Percentiles rank a stretch among this genome's conserved stretches.
Conservation (phyloP, 2,888 invertebrate genomes). For the Steromphala cineraria region DNA sequence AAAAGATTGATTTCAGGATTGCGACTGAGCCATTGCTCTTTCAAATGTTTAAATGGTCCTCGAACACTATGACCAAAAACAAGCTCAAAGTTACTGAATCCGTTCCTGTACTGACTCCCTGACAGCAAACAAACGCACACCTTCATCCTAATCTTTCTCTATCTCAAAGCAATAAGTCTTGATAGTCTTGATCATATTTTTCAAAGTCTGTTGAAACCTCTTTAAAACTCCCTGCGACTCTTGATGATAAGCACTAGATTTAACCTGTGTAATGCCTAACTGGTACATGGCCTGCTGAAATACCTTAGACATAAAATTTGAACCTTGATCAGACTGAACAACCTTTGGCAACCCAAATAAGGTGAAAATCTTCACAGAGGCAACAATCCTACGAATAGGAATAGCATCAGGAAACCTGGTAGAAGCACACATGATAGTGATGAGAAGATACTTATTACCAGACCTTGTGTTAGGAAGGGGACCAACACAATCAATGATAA, state of each 20-base stretch:
- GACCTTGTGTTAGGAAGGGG: too few species aligned
- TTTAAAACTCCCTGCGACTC: constrained; percentile 38
- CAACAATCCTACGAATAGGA: too few species aligned
- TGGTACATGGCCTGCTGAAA: constrained; percentile 40
- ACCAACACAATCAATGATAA: too few species aligned
- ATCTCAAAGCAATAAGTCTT: constrained; percentile 35
- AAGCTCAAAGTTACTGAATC: constrained; percentile 35
- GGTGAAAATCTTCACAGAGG: background rate
- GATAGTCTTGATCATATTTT: constrained; percentile 31
- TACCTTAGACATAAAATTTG: constrained; percentile 41
- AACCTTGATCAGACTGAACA: constrained; percentile 37
- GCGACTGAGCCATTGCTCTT: background rate
- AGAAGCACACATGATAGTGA: too few species aligned
- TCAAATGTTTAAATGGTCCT: background rate
- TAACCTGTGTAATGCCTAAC: constrained; percentile 32
- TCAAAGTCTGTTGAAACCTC: constrained; percentile 37
- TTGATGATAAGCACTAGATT: constrained; percentile 35
- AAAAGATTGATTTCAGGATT: background rate
- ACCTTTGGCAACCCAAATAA: constrained; percentile 1
- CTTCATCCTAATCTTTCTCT: constrained; percentile 34
- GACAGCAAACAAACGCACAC: constrained; percentile 30
- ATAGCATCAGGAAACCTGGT: too few species aligned
- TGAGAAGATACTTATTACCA: too few species aligned
- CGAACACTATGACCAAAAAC: background rate
- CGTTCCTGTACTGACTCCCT: constrained; percentile 37